Conservation (phyloP, 2,888 invertebrate genomes). For the Troides helena region DNA sequence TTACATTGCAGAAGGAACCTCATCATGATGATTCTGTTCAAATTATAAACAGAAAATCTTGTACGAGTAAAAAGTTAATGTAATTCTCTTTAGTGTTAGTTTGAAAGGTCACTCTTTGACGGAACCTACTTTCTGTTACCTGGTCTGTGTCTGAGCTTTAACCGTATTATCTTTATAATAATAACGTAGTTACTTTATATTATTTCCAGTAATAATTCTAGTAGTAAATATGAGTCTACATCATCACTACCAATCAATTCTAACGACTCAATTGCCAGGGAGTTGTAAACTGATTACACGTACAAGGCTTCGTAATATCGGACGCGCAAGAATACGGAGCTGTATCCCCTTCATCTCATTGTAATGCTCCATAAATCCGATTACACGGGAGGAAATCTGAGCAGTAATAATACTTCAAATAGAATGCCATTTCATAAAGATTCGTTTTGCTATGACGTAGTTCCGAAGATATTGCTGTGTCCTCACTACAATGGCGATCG, state of each 20-base stretch:
- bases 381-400: slow-evolving; percentile 29
- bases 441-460: slow-evolving; percentile 28
- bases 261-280: neutral
- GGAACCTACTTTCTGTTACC: too few relatives aligned
- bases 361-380: slow-evolving; percentile 29
- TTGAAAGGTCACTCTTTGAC: too few relatives aligned
- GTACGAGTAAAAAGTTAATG: too few relatives aligned
- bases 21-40: too few relatives aligned
- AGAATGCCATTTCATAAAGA: slow-evolving; percentile 30
- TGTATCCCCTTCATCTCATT: slow-evolving; percentile 26
- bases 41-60: too few relatives aligned
- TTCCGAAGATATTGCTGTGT: slow-evolving; percentile 16
- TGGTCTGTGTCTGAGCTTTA: too few relatives aligned
- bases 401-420: slow-evolving; percentile 31
- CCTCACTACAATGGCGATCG: slow-evolving; percentile 10
- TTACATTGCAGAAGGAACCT: too few relatives aligned
- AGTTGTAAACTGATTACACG: slow-evolving; percentile 21
- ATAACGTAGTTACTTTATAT: too few relatives aligned
- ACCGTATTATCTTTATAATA: too few relatives aligned
- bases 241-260: neutral
- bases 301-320: slow-evolving; percentile 20
- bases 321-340: slow-evolving; percentile 8
- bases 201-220: too few relatives aligned
- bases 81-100: too few relatives aligned
- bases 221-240: neutral